A percentile compares a stretch with the other conserved stretches of the same genome.
phyloP scores from a whole-genome alignment of 2,888 invertebrate genomes.

The Punctoribates punctum region DNA sequence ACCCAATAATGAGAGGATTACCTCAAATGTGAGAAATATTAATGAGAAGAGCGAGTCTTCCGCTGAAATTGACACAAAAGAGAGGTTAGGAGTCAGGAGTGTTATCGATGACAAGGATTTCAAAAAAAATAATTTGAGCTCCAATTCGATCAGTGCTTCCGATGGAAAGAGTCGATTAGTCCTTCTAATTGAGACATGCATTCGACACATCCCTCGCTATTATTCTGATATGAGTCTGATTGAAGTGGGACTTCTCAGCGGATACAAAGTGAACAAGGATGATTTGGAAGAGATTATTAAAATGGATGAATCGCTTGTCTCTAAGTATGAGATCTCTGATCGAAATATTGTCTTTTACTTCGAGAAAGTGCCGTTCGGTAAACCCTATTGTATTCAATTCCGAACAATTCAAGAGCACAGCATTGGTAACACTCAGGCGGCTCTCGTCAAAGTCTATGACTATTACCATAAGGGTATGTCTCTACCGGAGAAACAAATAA shows the following conservation, averaged over 20 bases:
- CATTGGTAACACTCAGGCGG: constrained; percentile 46
- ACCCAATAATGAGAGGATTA: background rate
- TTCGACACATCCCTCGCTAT: constrained; percentile 16
- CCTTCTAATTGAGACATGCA: constrained; percentile 42
- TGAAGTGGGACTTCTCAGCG: constrained; percentile 48
- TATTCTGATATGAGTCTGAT: constrained; percentile 47
- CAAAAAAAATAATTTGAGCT: constrained; percentile 25
- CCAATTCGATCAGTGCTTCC: background rate
- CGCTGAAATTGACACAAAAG: background rate
- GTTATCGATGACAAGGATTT: background rate
- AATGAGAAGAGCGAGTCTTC: background rate
- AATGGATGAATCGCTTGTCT: constrained; percentile 32
- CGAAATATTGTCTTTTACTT: constrained; percentile 41
- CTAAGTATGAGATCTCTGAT: constrained; percentile 37
- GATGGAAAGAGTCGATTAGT: constrained; percentile 24
- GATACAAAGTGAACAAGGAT: constrained; percentile 44
- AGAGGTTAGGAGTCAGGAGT: background rate
- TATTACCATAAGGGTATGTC: constrained; percentile 48
- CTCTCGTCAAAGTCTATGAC: constrained; percentile 48
- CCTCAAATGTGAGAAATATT: background rate
- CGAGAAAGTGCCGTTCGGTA: constrained; percentile 28
- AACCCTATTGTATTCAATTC: constrained; percentile 42
- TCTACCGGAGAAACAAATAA: background rate
- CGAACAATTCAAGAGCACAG: constrained; percentile 40
- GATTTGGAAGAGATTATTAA: constrained; percentile 44